phyloP scores from a whole-genome alignment of 2,888 invertebrate species.

The Chloromyia formosa region DNA sequence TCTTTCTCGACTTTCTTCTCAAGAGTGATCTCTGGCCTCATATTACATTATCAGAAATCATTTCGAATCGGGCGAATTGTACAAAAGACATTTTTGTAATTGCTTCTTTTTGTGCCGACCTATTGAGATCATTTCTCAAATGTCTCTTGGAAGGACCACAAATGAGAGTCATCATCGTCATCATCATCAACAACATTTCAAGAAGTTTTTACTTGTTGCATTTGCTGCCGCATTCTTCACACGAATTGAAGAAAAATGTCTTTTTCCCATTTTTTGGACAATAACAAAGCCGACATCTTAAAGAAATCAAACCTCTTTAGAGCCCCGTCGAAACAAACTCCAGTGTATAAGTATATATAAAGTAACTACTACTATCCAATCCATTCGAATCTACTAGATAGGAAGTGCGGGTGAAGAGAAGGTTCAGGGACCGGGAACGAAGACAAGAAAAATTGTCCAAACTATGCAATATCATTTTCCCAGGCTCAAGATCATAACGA shows the following conservation, averaged over 20 bases:
- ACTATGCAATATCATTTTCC: slow-evolving; percentile 32
- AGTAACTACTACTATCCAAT: background rate
- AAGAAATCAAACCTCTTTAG: slow-evolving; percentile 48
- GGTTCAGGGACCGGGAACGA: background rate
- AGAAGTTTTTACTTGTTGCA: background rate
- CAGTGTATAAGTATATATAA: too few species aligned
- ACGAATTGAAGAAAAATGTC: slow-evolving; percentile 24
- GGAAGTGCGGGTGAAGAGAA: background rate
- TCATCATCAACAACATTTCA: background rate
- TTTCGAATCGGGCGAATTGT: slow-evolving; percentile 1
- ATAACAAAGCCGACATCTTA: slow-evolving; percentile 25
- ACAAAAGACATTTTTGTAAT: slow-evolving; percentile 33
- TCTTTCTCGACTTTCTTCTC: slow-evolving; percentile 4
- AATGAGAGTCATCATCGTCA: slow-evolving; percentile 31
- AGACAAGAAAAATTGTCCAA: background rate
- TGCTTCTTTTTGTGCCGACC: slow-evolving; percentile 1
- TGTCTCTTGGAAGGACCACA: slow-evolving; percentile 12
- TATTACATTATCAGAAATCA: slow-evolving; percentile 32
- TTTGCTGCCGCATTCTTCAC: background rate
- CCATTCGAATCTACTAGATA: background rate
- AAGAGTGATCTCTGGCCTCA: slow-evolving; percentile 4
- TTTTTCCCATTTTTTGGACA: background rate
- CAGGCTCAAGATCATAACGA: slow-evolving; percentile 26
- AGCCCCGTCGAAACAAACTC: slow-evolving; percentile 46
- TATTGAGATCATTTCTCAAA: slow-evolving; percentile 10